A percentile compares a stretch with the other conserved stretches of the same genome.
Conservation (phyloP, 2,113 vertebrate genomes). For the Rhizomys pruinosus region DNA sequence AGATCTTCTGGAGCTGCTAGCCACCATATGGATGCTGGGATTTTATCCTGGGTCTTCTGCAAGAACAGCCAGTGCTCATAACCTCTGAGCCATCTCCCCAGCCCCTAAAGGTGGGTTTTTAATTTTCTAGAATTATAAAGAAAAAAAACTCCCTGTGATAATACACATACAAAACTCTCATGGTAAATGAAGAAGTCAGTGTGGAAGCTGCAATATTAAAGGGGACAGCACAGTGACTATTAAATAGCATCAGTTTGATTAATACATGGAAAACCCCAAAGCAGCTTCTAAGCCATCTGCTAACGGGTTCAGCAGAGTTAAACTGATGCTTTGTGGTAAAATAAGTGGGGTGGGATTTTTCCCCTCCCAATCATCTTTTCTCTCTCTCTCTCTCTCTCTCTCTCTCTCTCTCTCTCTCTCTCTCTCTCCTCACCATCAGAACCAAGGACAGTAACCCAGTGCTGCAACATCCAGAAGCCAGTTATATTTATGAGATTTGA, state of each 20-base stretch:
- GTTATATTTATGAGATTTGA: slow-evolving; percentile 39
- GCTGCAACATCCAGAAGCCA: too few relatives aligned
- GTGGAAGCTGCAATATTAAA: not conserved
- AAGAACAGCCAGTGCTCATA: too few relatives aligned
- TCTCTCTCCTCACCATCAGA: not conserved
- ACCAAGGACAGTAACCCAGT: slow-evolving; percentile 71
- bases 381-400: rapidly evolving
- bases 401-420: rapidly evolving
- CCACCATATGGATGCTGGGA: too few relatives aligned
- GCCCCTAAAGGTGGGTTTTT: slow-evolving; percentile 34
- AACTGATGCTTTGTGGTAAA: slow-evolving; percentile 65
- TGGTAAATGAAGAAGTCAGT: slow-evolving; percentile 21
- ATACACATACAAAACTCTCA: not conserved
- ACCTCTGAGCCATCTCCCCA: too few relatives aligned
- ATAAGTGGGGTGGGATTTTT: slow-evolving; percentile 8
- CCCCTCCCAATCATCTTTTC: not conserved
- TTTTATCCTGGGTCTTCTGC: too few relatives aligned
- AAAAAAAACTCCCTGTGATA: not conserved
- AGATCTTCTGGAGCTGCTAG: too few relatives aligned
- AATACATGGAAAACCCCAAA: slow-evolving; percentile 5
- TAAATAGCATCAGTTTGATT: slow-evolving; percentile 26
- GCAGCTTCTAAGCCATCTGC: not conserved
- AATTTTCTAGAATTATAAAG: slow-evolving; percentile 35
- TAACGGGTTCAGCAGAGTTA: slow-evolving; percentile 12
- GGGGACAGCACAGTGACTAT: not conserved